Base-by-base conservation (phyloP, 2,797 vertebrate species). In the Lophius americanus region DNA sequence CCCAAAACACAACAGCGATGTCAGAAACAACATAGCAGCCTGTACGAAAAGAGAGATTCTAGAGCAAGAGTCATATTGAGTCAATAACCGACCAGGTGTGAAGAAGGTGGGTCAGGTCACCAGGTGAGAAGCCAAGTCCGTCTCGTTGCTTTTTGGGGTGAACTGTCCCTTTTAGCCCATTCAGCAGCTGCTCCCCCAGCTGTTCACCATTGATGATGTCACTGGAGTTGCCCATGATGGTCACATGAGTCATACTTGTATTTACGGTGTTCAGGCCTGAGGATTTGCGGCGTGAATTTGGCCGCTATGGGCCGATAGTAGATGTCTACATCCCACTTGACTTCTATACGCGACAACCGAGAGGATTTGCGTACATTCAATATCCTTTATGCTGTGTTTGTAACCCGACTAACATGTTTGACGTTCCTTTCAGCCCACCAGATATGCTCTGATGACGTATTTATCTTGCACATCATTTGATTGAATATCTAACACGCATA, bases 311-410 rank as follows among this genome's bases (percentile, higher is more conserved):
- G 86, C 98, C 98, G 73, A 95, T 99, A 93, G 96, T 99, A 92
- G 98, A 99, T 95, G 98, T 99, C 89, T 99, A 99, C 94, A 96
- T 99, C 90, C 98, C 98, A 39, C 96, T 99, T 95, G 97, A 99
- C 96, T 99, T 97, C 97, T 96, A 98, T 96, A 98, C 96, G 70
- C 96, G 97, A 51, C 96, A 94, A 74, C 93, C 98, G 93, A 94
- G 98, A 96, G 98, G 97, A 96, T 99, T 99, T 97, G 97, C 98
- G 92, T 99, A 99, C 94, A 96, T 99, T 95, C 97, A 99, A 99
- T 99, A 99, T 99, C 98, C 98, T 99, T 99, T 55, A 9, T 35
- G 72, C 47, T 52, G 33, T 78, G 11, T 59, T 12, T 75, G 9
- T 76, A 38, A 6, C 70, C 55, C 39, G 49, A 65, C 78, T 89